Percentiles rank a stretch among this genome's conserved stretches.
Evolutionary conservation across 2,797 vertebrate species (phyloP).

Genomic region (Diglossa cyanea): DNA sequence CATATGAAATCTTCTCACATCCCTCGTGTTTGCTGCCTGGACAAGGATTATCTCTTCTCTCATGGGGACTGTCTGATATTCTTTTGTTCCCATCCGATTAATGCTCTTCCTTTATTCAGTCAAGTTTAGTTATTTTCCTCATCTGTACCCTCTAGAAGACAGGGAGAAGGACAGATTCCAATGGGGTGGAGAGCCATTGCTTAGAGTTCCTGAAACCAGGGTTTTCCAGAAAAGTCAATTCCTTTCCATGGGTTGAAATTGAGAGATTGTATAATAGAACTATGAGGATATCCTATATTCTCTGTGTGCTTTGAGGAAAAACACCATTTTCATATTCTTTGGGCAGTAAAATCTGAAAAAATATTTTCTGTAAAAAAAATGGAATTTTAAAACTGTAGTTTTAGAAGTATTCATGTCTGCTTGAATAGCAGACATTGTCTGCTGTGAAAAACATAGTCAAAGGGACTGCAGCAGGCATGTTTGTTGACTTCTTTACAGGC

Average conservation of each 20-base stretch:
- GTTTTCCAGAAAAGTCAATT: background rate
- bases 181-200: accelerated
- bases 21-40: background rate
- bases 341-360: background rate
- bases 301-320: background rate
- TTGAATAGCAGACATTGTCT: background rate
- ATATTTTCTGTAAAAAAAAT: background rate
- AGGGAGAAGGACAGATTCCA: background rate
- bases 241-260: background rate
- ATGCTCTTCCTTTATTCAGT: background rate
- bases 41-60: background rate
- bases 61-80: background rate
- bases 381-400: background rate
- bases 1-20: background rate
- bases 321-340: background rate
- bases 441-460: background rate
- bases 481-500: background rate
- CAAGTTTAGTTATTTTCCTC: background rate
- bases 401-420: background rate
- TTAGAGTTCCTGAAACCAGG: background rate
- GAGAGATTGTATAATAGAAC: background rate
- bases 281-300: background rate
- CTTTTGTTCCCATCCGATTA: background rate
- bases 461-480: background rate
- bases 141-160: background rate